Evolutionary conservation across 2,797 vertebrate genomes (phyloP), one percentile per base, ranked within the genome.

Genomic region (Rhabdomys pumilio): DNA sequence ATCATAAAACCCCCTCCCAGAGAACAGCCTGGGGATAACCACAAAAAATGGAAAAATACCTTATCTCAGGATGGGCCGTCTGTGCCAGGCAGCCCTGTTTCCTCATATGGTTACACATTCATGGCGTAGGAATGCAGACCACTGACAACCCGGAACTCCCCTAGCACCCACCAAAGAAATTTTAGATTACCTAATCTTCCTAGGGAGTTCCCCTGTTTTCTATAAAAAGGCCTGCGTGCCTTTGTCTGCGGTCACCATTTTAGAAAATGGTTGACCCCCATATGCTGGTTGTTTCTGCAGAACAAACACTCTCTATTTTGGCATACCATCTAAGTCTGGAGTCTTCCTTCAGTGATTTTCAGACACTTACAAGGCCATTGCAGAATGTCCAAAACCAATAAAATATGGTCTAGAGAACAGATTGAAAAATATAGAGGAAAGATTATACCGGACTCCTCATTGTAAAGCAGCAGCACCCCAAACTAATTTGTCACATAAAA

Each of bases 401-500:
- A 75, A 92, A 69, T 22, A 50, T 3, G 55, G 26, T 11, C 59
- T 84, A 92, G n/a, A 41, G 53, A 75, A 75, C 79, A 38, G 41
- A 63, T 88, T 94, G 93, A 81, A 93, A 94, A 94, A 59, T 79
- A 61, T 29, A 57, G 88, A 73, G 14, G 55, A 85, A 93, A 34
- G 7, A 90, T 82, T 77, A 73, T 44, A 57, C 38, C 53, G 77
- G 84, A 75, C 75, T 73, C 38, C 24, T 53, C 61, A 61, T 92
- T n/a, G 24, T 81, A 79, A 81, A 96, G 31, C 47, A 55, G 20
- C 34, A 95, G 38, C 2, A 59, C 34, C 55, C 41, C 79, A 90
- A 76, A 53, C 93, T 93, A 94, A 90, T 95, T 97, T 86, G 93
- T 91, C n/a, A 80, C 82, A 82, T 94, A 91, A 96, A 96, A 67